phyloP scores from a whole-genome alignment of 1,140 invertebrate species.

The Berghia stephanieae region DNA sequence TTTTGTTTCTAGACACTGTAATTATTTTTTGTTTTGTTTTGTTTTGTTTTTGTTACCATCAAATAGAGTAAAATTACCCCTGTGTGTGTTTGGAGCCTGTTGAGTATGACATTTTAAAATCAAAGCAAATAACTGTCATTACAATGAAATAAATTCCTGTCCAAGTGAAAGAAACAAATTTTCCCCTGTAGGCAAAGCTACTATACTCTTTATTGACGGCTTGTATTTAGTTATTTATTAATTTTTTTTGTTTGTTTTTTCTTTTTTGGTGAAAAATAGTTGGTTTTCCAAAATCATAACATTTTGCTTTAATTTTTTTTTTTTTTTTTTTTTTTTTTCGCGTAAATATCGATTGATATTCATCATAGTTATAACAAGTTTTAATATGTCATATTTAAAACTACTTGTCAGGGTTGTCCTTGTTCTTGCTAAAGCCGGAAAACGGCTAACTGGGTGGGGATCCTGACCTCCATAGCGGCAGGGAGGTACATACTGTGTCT shows the following conservation, averaged over 20 bases:
- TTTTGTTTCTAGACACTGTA: too few species aligned
- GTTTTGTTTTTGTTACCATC: neutral
- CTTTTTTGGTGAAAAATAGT: neutral
- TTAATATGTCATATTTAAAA: neutral
- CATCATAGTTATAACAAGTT: neutral
- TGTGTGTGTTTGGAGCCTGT: neutral
- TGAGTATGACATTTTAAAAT: neutral
- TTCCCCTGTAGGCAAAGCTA: too few species aligned
- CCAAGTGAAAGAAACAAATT: too few species aligned
- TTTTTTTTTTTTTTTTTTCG: neutral
- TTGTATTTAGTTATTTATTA: neutral
- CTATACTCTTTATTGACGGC: neutral
- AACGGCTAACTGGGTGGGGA: too few species aligned
- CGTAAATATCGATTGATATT: neutral
- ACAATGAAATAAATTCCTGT: neutral
- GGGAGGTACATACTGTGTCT: too few species aligned
- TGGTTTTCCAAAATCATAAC: neutral
- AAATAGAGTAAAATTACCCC: too few species aligned
- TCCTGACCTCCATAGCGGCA: too few species aligned
- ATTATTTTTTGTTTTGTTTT: neutral
- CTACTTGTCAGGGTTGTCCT: neutral
- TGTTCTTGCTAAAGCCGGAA: too few species aligned
- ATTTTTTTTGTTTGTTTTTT: neutral
- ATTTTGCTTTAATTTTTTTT: neutral
- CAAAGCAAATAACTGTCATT: neutral